Percentiles rank a stretch among this genome's conserved stretches.
Conservation (phyloP, 1,140 invertebrate species). For the Drosophila kohkoa region DNA sequence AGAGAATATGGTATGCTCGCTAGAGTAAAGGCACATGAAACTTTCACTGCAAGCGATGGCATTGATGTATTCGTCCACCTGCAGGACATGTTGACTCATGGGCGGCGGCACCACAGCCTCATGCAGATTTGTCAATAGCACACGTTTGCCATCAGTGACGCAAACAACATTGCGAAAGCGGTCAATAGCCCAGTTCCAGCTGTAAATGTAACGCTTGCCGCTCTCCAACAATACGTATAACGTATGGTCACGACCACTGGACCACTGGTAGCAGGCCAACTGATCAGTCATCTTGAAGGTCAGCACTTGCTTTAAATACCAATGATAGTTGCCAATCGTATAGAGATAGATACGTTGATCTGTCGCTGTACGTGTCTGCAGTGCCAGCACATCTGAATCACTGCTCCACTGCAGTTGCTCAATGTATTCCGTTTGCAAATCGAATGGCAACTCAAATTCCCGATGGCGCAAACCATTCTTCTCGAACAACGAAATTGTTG, state of each 20-base stretch:
- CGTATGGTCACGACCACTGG: slow-evolving; percentile 86
- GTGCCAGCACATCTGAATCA: slow-evolving; percentile 91
- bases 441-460: slow-evolving; percentile 90
- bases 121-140: slow-evolving; percentile 91
- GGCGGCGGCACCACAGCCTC: slow-evolving; percentile 92
- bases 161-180: slow-evolving; percentile 85
- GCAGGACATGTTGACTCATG: slow-evolving; percentile 89
- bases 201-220: slow-evolving; percentile 87
- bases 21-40: slow-evolving; percentile 55
- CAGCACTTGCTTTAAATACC: slow-evolving; percentile 93
- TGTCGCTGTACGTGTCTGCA: slow-evolving; percentile 86
- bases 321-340: slow-evolving; percentile 94
- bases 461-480: slow-evolving; percentile 96
- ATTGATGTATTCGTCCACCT: slow-evolving; percentile 86
- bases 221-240: slow-evolving; percentile 87
- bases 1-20: slow-evolving; percentile 40
- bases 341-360: slow-evolving; percentile 89
- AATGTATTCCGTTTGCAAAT: slow-evolving; percentile 86
- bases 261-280: slow-evolving; percentile 88
- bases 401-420: slow-evolving; percentile 90
- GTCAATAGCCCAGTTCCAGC: slow-evolving; percentile 80
- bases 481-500: slow-evolving; percentile 94
- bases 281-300: slow-evolving; percentile 65
- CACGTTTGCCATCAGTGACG: slow-evolving; percentile 92
- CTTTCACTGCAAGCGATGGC: slow-evolving; percentile 72